Evolutionary conservation across 2,888 invertebrate genomes (phyloP).

Genomic region (Acleris cristana): DNA sequence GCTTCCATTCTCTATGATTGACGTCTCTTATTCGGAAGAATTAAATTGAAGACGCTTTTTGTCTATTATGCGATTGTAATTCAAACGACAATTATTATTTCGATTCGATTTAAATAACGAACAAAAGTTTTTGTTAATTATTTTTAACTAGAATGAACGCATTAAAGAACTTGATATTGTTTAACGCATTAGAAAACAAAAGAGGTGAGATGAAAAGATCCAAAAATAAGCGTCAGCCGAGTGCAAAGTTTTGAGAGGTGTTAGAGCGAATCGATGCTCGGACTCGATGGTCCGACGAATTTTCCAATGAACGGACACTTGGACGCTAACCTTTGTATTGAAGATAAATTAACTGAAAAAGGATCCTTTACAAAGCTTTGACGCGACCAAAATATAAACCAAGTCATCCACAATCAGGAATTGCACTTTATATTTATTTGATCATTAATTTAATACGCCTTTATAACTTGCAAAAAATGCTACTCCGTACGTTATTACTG

Average conservation of each 20-base stretch:
- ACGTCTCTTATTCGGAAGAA: slow-evolving; percentile 52
- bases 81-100: too few species aligned
- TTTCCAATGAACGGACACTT: slow-evolving; percentile 80
- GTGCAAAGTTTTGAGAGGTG: slow-evolving; percentile 82
- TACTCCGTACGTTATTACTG: slow-evolving; percentile 60
- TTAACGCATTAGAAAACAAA: slow-evolving; percentile 71
- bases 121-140: slow-evolving; percentile 1
- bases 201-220: slow-evolving; percentile 79
- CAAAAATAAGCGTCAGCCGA: slow-evolving; percentile 78
- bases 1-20: slow-evolving; percentile 55
- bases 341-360: slow-evolving; percentile 75
- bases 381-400: not conserved
- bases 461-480: slow-evolving; percentile 7
- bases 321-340: slow-evolving; percentile 77
- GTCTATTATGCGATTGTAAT: not conserved
- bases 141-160: slow-evolving; percentile 21
- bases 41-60: slow-evolving; percentile 38
- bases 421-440: not conserved
- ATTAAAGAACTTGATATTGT: slow-evolving; percentile 44
- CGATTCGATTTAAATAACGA: too few species aligned
- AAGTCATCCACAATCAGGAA: not conserved
- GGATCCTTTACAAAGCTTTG: slow-evolving; percentile 55
- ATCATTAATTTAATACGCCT: not conserved
- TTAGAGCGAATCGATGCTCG: slow-evolving; percentile 75
- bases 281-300: slow-evolving; percentile 80